Conservation (phyloP, 2,888 invertebrate genomes). For the Apamea monoglypha region DNA sequence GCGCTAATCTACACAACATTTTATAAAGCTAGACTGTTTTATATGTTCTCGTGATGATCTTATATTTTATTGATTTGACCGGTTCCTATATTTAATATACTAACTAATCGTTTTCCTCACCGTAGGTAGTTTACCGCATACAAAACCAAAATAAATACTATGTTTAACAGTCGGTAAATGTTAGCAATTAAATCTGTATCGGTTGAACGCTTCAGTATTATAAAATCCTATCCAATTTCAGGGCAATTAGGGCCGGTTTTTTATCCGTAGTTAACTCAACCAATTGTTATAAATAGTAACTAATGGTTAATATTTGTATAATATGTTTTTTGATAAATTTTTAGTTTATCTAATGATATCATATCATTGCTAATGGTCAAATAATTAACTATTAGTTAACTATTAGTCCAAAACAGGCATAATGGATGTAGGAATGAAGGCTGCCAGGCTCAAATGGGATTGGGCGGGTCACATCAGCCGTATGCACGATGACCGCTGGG, state of each 20-base stretch:
- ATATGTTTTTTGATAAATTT: too few relatives aligned
- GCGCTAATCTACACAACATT: not conserved
- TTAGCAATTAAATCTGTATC: not conserved
- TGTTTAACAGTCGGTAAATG: not conserved
- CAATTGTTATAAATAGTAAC: too few relatives aligned
- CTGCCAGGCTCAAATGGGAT: too few relatives aligned
- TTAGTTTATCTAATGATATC: too few relatives aligned
- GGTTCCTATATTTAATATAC: constrained; percentile 31
- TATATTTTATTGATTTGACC: constrained; percentile 8
- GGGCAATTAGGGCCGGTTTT: not conserved
- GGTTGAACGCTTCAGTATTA: not conserved
- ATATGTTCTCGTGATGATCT: not conserved
- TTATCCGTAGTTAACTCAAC: too few relatives aligned
- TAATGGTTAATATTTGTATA: too few relatives aligned
- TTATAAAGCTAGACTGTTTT: not conserved
- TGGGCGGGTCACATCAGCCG: too few relatives aligned
- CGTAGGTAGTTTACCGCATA: not conserved
- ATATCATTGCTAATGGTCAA: too few relatives aligned
- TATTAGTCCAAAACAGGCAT: too few relatives aligned
- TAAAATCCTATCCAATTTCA: not conserved
- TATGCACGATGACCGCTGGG: too few relatives aligned
- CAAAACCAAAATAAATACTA: constrained; percentile 8
- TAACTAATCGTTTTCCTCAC: constrained; percentile 32
- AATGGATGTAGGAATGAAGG: too few relatives aligned
- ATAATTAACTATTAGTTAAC: too few relatives aligned